phyloP scores from a whole-genome alignment of 2,888 invertebrate genomes.

The Cabera pusaria region DNA sequence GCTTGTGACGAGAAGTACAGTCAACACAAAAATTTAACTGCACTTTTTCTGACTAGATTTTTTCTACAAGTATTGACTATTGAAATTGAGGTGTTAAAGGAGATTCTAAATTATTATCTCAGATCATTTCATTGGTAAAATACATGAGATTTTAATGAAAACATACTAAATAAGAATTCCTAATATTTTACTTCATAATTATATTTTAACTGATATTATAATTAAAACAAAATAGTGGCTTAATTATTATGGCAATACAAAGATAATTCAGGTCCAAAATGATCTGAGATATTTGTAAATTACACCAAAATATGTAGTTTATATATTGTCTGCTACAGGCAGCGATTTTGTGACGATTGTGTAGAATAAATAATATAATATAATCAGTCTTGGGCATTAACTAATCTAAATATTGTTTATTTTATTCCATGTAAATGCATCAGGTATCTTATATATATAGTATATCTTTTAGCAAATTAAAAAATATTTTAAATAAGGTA shows the following conservation, averaged over 20 bases:
- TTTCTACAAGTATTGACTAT: conserved; percentile 28
- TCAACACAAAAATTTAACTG: conserved; percentile 12
- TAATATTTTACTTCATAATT: too few relatives aligned
- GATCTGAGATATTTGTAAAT: conserved; percentile 12
- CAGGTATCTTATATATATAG: too few relatives aligned
- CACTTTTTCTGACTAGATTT: conserved; percentile 30
- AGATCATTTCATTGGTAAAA: conserved; percentile 29
- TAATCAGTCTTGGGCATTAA: conserved; percentile 27
- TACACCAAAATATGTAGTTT: conserved; percentile 2
- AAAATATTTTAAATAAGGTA: too few relatives aligned
- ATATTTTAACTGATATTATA: too few relatives aligned
- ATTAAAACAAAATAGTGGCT: too few relatives aligned
- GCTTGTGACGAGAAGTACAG: conserved; percentile 40
- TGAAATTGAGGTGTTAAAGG: conserved; percentile 20
- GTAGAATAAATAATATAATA: conserved; percentile 4
- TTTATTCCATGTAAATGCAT: conserved; percentile 4
- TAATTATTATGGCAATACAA: too few relatives aligned
- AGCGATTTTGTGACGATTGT: conserved; percentile 35
- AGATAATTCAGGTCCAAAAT: conserved; percentile 5
- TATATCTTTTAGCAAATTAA: too few relatives aligned
- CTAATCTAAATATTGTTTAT: conserved; percentile 18
- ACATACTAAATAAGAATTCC: neutral
- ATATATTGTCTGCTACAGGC: conserved; percentile 19
- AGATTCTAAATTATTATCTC: conserved; percentile 36
- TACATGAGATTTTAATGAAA: neutral